Percentiles rank a stretch among this genome's conserved stretches.
phyloP scores from a whole-genome alignment of 2,797 vertebrate genomes.

The Cryptoprocta ferox region DNA sequence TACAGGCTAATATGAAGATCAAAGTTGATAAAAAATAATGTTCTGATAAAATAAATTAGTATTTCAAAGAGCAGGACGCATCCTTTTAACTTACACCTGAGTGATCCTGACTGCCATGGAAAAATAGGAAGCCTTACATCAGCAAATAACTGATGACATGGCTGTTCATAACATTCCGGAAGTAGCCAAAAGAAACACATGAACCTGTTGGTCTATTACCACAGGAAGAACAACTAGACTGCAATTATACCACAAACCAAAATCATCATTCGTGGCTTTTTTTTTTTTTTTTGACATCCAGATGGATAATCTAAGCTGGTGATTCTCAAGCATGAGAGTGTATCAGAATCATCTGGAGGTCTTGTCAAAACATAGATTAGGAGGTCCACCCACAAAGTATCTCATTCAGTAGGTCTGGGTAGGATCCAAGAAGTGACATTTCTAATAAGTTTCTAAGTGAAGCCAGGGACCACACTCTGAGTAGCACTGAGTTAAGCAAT shows the following conservation, averaged over 20 bases:
- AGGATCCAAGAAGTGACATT: neutral
- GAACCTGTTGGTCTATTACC: neutral
- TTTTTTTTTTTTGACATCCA: neutral
- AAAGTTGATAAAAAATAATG: slow-evolving; percentile 9
- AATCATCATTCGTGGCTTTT: neutral
- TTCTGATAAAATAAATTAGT: neutral
- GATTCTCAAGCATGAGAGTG: slow-evolving; percentile 10
- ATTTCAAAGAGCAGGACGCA: neutral
- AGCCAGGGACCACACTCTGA: neutral
- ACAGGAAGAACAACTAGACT: slow-evolving; percentile 34
- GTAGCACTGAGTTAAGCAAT: neutral
- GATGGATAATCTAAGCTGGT: neutral
- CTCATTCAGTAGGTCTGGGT: neutral
- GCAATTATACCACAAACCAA: slow-evolving; percentile 1
- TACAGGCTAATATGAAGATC: slow-evolving; percentile 39
- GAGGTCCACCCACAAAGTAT: neutral
- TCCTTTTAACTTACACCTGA: neutral
- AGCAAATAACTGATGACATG: neutral
- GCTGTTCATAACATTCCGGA: neutral
- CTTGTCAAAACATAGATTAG: slow-evolving; percentile 33
- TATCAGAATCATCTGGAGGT: neutral
- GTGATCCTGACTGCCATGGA: neutral
- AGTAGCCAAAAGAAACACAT: neutral
- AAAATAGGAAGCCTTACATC: neutral
- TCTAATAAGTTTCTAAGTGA: slow-evolving; percentile 30